Conservation (phyloP, 2,888 invertebrate genomes). For the Corbicula japonica region DNA sequence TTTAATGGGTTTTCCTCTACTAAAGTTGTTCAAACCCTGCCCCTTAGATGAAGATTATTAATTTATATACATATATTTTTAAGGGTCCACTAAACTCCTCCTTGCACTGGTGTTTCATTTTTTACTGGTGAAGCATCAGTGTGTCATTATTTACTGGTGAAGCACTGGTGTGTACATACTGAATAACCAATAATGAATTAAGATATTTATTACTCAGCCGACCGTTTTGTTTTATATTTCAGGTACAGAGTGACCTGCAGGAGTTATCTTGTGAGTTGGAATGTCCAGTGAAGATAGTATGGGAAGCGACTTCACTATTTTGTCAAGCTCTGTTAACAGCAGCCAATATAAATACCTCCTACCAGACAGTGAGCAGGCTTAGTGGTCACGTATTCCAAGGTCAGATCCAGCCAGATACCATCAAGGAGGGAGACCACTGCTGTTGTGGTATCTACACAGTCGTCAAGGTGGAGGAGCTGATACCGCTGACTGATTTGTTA, state of each 20-base stretch:
- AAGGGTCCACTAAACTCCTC: too few species aligned
- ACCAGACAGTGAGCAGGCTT: slow-evolving; percentile 1
- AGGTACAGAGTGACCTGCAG: slow-evolving; percentile 57
- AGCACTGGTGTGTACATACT: too few species aligned
- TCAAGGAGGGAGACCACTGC: not conserved
- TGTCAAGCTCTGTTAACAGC: slow-evolving; percentile 12
- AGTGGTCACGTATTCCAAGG: slow-evolving; percentile 42
- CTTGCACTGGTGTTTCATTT: too few species aligned
- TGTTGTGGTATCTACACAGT: slow-evolving; percentile 9
- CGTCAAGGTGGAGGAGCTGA: not conserved
- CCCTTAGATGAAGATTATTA: too few species aligned
- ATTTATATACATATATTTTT: too few species aligned
- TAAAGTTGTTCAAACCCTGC: too few species aligned
- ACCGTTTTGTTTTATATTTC: slow-evolving; percentile 25
- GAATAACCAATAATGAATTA: too few species aligned
- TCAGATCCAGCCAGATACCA: too few species aligned
- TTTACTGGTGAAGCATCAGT: too few species aligned
- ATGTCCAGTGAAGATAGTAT: slow-evolving; percentile 57
- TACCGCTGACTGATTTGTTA: not conserved
- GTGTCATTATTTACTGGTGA: too few species aligned
- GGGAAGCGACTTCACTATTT: slow-evolving; percentile 24
- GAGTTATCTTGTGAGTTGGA: slow-evolving; percentile 52
- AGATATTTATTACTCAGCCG: too few species aligned
- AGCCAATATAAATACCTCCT: not conserved
- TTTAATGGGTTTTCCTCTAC: too few species aligned